Evolutionary conservation across 2,888 invertebrate genomes (phyloP).

Genomic region (Cistogaster globosa): DNA sequence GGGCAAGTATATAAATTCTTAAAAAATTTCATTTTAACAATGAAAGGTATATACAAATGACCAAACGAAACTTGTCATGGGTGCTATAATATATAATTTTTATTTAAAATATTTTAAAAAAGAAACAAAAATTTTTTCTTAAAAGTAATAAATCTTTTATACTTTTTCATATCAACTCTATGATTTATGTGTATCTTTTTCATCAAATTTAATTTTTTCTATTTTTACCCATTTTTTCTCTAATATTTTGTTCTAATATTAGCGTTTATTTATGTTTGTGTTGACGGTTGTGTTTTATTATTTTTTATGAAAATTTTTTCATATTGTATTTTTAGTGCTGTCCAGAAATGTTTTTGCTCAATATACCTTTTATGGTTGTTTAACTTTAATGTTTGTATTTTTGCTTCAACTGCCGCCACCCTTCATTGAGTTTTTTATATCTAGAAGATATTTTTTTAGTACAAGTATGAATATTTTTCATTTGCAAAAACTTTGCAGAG

Average conservation of each 20-base stretch:
- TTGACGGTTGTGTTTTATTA: conserved; percentile 50
- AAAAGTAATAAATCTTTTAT: conserved; percentile 79
- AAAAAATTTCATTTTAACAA: conserved; percentile 11
- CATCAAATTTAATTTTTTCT: conserved; percentile 76
- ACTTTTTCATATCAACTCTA: conserved; percentile 80
- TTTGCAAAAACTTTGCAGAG: conserved; percentile 25
- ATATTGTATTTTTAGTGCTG: conserved; percentile 36
- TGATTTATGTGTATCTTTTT: conserved; percentile 80
- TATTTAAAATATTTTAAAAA: conserved; percentile 13
- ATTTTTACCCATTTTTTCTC: conserved; percentile 15
- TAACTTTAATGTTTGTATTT: conserved; percentile 61
- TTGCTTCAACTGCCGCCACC: conserved; percentile 39
- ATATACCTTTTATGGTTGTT: conserved; percentile 69
- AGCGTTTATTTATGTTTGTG: conserved; percentile 46
- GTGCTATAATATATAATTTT: neutral
- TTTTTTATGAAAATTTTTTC: conserved; percentile 42
- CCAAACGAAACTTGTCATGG: neutral
- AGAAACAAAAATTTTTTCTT: conserved; percentile 45
- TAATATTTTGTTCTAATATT: conserved; percentile 18
- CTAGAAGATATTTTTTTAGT: neutral
- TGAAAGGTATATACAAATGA: conserved; percentile 20
- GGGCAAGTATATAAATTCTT: conserved; percentile 19
- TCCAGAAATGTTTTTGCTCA: conserved; percentile 65
- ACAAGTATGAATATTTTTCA: conserved; percentile 42
- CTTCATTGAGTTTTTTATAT: conserved; percentile 24